Conservation (phyloP, 2,888 invertebrate genomes). For the Rosalia funebris region DNA sequence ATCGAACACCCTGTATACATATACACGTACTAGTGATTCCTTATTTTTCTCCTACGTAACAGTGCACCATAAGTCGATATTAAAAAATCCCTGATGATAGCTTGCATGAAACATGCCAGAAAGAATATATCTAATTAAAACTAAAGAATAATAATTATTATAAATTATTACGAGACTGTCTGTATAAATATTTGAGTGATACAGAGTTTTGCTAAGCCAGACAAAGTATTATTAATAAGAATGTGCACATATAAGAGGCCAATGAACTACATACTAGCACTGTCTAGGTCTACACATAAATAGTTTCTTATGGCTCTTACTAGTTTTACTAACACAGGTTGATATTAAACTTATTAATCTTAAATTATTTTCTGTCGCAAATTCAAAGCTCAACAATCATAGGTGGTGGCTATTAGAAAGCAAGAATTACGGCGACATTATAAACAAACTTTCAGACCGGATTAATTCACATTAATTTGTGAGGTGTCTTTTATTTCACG, state of each 20-base stretch:
- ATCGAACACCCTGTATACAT: too few species aligned
- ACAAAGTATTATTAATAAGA: slow-evolving; percentile 42
- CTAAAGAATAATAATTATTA: slow-evolving; percentile 1
- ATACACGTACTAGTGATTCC: too few species aligned
- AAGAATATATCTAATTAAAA: not conserved
- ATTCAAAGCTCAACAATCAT: not conserved
- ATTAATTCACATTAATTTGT: not conserved
- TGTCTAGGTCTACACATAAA: slow-evolving; percentile 49
- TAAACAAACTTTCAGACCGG: not conserved
- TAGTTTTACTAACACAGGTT: slow-evolving; percentile 26
- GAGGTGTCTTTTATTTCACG: not conserved
- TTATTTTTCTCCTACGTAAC: too few species aligned
- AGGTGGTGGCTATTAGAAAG: slow-evolving; percentile 7
- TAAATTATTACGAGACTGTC: not conserved
- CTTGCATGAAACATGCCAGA: not conserved
- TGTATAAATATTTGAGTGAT: slow-evolving; percentile 23
- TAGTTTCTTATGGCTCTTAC: slow-evolving; percentile 44
- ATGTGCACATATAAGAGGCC: slow-evolving; percentile 48
- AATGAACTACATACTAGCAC: slow-evolving; percentile 45
- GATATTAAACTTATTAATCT: slow-evolving; percentile 23
- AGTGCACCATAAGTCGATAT: too few species aligned
- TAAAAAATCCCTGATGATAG: not conserved
- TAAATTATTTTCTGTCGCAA: slow-evolving; percentile 4
- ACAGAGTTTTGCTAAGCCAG: slow-evolving; percentile 33
- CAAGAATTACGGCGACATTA: not conserved